Percentiles rank a stretch among this genome's conserved stretches.
Conservation (phyloP, 2,888 invertebrate genomes). For the Bellardia pandia region DNA sequence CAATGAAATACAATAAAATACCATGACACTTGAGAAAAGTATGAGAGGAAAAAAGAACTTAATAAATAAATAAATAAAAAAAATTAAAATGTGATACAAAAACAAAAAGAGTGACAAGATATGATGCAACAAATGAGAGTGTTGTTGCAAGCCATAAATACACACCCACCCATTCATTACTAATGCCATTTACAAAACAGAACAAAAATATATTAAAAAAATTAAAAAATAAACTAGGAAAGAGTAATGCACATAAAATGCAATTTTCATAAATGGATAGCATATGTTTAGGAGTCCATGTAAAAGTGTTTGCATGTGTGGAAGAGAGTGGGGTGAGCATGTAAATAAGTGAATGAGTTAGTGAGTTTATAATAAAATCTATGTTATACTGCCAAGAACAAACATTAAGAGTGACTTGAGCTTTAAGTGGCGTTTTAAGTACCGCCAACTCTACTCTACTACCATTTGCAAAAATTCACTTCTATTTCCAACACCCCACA, state of each 20-base stretch:
- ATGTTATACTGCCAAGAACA: conserved; percentile 70
- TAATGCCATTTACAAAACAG: conserved; percentile 5
- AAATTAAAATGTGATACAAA: neutral
- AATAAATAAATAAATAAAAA: conserved; percentile 47
- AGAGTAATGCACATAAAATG: conserved; percentile 43
- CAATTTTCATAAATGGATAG: conserved; percentile 42
- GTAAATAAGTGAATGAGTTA: conserved; percentile 27
- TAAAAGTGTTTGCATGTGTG: neutral
- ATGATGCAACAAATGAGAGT: conserved; percentile 55
- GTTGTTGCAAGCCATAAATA: neutral
- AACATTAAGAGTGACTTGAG: conserved; percentile 70
- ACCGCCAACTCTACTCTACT: conserved; percentile 55
- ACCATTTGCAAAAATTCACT: conserved; percentile 10
- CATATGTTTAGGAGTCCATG: conserved; percentile 37
- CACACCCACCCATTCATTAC: neutral
- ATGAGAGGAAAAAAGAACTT: conserved; percentile 1
- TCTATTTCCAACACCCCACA: conserved; percentile 24
- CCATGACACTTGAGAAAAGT: conserved; percentile 59
- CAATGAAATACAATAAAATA: conserved; percentile 56
- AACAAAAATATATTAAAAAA: neutral
- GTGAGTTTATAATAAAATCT: conserved; percentile 64
- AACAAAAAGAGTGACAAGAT: conserved; percentile 41
- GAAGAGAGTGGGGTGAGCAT: conserved; percentile 19
- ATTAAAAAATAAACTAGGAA: neutral
- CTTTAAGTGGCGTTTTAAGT: conserved; percentile 68